A percentile compares a stretch with the other conserved stretches of the same genome.
These are phyloP conservation scores for Acanthosepion lycidas DNA, from an alignment of 2,888 invertebrate species.

Conservation along the genomic window DNA sequence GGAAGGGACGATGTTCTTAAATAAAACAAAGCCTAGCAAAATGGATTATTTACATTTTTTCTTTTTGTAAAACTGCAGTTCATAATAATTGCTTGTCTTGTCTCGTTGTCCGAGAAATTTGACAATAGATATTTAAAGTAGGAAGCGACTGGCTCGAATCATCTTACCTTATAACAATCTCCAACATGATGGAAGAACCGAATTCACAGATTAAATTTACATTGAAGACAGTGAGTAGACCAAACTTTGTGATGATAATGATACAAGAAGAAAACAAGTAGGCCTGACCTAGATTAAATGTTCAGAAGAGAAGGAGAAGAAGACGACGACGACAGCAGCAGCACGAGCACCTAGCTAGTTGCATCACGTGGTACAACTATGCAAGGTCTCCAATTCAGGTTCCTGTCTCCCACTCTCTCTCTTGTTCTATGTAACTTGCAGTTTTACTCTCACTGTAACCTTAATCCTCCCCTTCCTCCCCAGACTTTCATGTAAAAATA, in stretches of 20 bases:
- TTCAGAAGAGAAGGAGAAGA: not conserved
- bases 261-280: conserved; percentile 25
- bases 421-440: not conserved
- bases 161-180: conserved; percentile 48
- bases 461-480: not conserved
- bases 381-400: conserved; percentile 4
- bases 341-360: not conserved
- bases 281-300: conserved; percentile 33
- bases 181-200: conserved; percentile 48
- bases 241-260: conserved; percentile 35
- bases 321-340: not conserved
- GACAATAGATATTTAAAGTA: not conserved
- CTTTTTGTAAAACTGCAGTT: not conserved
- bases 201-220: conserved; percentile 45
- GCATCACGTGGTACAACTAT: conserved; percentile 33
- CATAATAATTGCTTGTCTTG: not conserved
- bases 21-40: not conserved
- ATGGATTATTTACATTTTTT: not conserved
- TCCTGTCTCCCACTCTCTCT: not conserved
- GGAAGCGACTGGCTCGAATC: not conserved
- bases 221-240: conserved; percentile 37
- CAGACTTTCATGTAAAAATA: not conserved
- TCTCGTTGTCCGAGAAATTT: not conserved
- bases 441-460: not conserved
- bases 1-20: not conserved